A percentile compares a stretch with the other conserved stretches of the same genome.
Evolutionary conservation across 2,113 vertebrate species (phyloP).

Genomic region (Crypturellus undulatus): DNA sequence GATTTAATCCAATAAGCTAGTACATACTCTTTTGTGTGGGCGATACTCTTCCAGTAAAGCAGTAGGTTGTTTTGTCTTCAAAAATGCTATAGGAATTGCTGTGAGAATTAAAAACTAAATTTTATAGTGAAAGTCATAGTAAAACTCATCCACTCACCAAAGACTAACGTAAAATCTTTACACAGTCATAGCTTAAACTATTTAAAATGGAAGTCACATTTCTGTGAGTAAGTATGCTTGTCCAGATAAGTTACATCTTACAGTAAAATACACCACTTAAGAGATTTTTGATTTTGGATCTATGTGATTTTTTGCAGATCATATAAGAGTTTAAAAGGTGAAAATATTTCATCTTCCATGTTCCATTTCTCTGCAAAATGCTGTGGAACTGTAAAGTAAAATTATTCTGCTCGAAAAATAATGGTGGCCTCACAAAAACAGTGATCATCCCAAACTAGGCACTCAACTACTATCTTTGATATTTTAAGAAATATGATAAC

Average conservation of each 20-base stretch:
- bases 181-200: background rate
- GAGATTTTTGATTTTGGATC: background rate
- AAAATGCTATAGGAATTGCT: background rate
- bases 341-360: background rate
- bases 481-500: background rate
- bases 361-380: background rate
- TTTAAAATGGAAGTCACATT: background rate
- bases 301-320: fast-evolving
- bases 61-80: no score
- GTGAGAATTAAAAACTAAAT: background rate
- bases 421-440: fast-evolving
- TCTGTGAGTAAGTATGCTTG: background rate
- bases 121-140: background rate
- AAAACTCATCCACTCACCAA: background rate
- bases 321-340: background rate
- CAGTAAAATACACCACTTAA: background rate
- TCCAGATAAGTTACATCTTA: background rate
- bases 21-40: no score
- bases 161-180: background rate
- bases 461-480: background rate
- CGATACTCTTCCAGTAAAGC: no score
- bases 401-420: background rate
- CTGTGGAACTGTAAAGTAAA: fast-evolving
- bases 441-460: background rate
- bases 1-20: no score